phyloP scores from a whole-genome alignment of 2,113 vertebrate genomes.

The Actinemys pallida region DNA sequence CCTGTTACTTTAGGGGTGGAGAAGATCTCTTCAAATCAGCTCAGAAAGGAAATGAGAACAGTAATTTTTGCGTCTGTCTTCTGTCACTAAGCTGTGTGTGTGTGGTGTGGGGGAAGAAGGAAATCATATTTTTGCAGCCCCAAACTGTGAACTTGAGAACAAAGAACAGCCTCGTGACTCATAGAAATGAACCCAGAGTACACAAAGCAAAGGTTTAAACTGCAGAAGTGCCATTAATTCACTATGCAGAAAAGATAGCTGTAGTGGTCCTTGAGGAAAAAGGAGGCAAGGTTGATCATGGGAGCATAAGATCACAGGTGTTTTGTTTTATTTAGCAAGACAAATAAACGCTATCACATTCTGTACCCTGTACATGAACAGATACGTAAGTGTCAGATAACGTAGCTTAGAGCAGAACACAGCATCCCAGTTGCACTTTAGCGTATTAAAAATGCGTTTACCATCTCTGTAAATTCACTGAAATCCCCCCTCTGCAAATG shows the following conservation, averaged over 20 bases:
- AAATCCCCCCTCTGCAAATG: neutral
- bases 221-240: slow-evolving; percentile 24
- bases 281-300: neutral
- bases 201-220: slow-evolving; percentile 46
- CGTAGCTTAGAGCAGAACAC: neutral
- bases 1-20: neutral
- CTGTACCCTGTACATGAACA: neutral
- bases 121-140: neutral
- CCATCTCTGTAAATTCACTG: neutral
- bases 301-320: neutral
- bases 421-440: neutral
- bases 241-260: neutral
- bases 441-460: neutral
- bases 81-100: rapidly evolving
- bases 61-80: neutral
- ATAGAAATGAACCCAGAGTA: slow-evolving; percentile 34
- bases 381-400: slow-evolving; percentile 1
- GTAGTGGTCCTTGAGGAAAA: neutral
- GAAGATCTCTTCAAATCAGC: neutral
- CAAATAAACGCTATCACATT: neutral
- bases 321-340: slow-evolving; percentile 33
- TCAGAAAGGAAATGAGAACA: slow-evolving; percentile 1
- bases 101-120: neutral
- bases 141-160: neutral
- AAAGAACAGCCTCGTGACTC: slow-evolving; percentile 21